Conservation (phyloP, 1,140 invertebrate genomes). For the Papilio polyxenes region DNA sequence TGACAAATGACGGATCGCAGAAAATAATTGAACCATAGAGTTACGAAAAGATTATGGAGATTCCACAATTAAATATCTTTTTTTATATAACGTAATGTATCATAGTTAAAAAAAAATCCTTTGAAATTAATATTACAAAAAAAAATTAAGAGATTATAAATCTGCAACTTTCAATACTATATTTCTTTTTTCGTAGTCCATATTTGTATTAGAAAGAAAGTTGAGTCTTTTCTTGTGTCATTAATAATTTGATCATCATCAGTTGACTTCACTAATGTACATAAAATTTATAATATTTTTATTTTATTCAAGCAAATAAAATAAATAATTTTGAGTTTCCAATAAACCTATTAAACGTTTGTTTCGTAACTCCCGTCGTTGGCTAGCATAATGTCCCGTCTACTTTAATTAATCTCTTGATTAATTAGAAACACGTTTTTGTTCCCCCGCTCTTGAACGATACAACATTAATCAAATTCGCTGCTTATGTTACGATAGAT, state of each 20-base stretch:
- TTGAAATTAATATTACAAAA: background rate
- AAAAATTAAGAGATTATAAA: background rate
- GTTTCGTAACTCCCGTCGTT: background rate
- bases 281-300: too few relatives aligned
- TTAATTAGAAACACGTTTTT: constrained; percentile 25
- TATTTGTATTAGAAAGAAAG: too few relatives aligned
- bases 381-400: constrained; percentile 8
- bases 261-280: too few relatives aligned
- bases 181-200: too few relatives aligned
- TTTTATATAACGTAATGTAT: background rate
- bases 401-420: constrained; percentile 21
- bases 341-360: background rate
- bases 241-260: too few relatives aligned
- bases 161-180: background rate
- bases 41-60: background rate
- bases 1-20: background rate
- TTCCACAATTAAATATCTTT: background rate
- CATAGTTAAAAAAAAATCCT: background rate
- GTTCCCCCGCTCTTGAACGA: background rate
- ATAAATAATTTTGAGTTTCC: background rate
- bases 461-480: constrained; percentile 1
- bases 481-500: background rate
- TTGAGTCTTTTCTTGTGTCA: too few relatives aligned
- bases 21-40: background rate
- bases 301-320: background rate